Evolutionary conservation across 2,797 vertebrate species (phyloP).

Genomic region (Xenentodon cancila): DNA sequence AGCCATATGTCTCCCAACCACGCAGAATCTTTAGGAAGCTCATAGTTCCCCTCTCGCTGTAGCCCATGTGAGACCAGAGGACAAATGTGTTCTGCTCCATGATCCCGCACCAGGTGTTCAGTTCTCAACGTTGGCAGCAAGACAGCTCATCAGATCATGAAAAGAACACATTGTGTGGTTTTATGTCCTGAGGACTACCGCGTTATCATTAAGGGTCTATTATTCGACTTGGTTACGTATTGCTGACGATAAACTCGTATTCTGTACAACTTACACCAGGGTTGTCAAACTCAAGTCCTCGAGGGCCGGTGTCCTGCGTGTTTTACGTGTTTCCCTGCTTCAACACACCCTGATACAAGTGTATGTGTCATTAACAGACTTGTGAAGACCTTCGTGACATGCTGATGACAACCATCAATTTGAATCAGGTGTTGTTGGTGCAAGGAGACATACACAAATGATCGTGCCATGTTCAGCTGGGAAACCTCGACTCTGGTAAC

Average conservation of each 20-base stretch:
- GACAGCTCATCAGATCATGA: constrained; percentile 47
- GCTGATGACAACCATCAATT: too few relatives aligned
- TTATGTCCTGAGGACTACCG: constrained; percentile 13
- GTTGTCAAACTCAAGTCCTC: too few relatives aligned
- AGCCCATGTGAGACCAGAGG: constrained; percentile 67
- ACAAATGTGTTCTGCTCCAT: constrained; percentile 68
- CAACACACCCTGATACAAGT: too few relatives aligned
- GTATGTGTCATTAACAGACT: too few relatives aligned
- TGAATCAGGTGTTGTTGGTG: too few relatives aligned
- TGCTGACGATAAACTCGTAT: not conserved
- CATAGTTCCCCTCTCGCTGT: constrained; percentile 60
- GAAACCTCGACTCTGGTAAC: not conserved
- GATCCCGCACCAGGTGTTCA: constrained; percentile 82
- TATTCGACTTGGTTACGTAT: constrained; percentile 14
- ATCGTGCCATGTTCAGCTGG: not conserved
- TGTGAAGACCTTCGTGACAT: too few relatives aligned
- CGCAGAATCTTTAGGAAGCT: constrained; percentile 79
- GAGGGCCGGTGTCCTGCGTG: too few relatives aligned
- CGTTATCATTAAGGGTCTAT: not conserved
- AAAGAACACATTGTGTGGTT: constrained; percentile 28
- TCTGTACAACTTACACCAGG: too few relatives aligned
- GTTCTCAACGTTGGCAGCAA: constrained; percentile 62
- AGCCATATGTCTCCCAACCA: constrained; percentile 84
- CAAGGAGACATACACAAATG: not conserved
- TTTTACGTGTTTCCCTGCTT: too few relatives aligned